These are phyloP conservation scores for Bugulina stolonifera DNA, from an alignment of 2,888 invertebrate species.

Conservation along the genomic window DNA sequence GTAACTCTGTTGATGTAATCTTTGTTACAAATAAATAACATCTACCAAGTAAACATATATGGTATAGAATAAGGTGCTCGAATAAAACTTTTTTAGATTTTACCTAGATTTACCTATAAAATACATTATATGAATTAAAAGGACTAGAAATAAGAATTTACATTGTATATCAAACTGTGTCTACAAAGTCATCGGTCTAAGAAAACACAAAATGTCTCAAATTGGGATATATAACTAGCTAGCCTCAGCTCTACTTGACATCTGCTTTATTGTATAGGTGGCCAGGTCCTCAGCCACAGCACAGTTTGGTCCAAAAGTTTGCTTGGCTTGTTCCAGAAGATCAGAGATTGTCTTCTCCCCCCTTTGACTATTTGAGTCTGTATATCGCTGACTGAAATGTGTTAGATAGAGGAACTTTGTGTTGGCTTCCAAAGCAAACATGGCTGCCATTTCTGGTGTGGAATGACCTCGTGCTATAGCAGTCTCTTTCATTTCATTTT, in stretches of 20 bases:
- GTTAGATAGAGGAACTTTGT: conserved; percentile 50
- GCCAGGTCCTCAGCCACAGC: conserved; percentile 10
- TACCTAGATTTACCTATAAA: too few relatives aligned
- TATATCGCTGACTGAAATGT: conserved; percentile 54
- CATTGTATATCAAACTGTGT: too few relatives aligned
- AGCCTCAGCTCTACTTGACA: neutral
- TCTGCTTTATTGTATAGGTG: neutral
- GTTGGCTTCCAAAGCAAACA: conserved; percentile 42
- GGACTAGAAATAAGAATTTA: too few relatives aligned
- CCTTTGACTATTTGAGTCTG: conserved; percentile 23
- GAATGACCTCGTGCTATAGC: conserved; percentile 54
- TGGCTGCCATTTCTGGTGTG: conserved; percentile 53
- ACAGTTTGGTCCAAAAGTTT: conserved; percentile 19
- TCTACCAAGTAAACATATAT: too few relatives aligned
- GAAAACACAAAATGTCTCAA: too few relatives aligned
- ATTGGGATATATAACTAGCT: too few relatives aligned
- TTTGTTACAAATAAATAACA: too few relatives aligned
- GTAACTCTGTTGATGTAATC: too few relatives aligned
- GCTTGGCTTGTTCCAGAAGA: neutral
- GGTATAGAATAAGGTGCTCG: too few relatives aligned
- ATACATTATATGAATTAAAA: too few relatives aligned
- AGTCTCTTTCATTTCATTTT: conserved; percentile 43
- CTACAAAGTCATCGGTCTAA: too few relatives aligned
- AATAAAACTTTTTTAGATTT: too few relatives aligned
- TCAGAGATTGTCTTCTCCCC: neutral